Evolutionary conservation across 2,888 invertebrate genomes (phyloP), one percentile per base, ranked within the genome.

Genomic region (Cremastinae sp.): DNA sequence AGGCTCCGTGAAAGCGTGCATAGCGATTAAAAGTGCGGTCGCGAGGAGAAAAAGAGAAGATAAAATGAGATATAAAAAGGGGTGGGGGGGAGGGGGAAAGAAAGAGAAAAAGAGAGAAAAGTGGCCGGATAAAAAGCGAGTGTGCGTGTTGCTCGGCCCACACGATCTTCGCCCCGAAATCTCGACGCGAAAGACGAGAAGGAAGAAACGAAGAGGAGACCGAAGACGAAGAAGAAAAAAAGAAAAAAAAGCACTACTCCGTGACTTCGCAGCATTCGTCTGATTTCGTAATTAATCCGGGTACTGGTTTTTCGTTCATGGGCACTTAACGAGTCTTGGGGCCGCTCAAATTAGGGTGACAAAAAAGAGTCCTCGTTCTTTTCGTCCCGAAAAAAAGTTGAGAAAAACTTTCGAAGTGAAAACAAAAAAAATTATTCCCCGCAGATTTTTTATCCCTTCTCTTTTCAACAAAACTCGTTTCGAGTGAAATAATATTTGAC

Each of bases 231-330:
- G 16, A 12, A 62, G 64, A 69, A 49, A 58, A 53, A 8, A n/a
- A 49, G n/a, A 62, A 43, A 56, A 69, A 61, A 45, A 53, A 41
- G 28, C 5, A 28, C n/a, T 10, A 28, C 16, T 45, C 34, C 45
- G 45, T 45, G 49, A 59, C 36, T 16, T n/a, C 7, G 18, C 38
- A 28, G 43, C 36, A 65, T 64, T 34, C 59, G 38, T 5, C 9
- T 18, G 64, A 68, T 68, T 75, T 72, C 62, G 72, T 68, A 73
- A 76, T 68, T 58, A 59, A 64, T 49, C 12, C 14, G 59, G 34
- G 59, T 56, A 41, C 68, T 38, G 64, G 47, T 34, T 69, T 64
- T 59, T 73, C 69, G 69, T 64, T 73, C 22, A 66, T 53, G 22
- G 14, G 28, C 43, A 45, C 28, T 41, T 38, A 18, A 28, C 10